A percentile compares a stretch with the other conserved stretches of the same genome.
Conservation (phyloP, 2,888 invertebrate species). For the Mechanitis mazaeus region DNA sequence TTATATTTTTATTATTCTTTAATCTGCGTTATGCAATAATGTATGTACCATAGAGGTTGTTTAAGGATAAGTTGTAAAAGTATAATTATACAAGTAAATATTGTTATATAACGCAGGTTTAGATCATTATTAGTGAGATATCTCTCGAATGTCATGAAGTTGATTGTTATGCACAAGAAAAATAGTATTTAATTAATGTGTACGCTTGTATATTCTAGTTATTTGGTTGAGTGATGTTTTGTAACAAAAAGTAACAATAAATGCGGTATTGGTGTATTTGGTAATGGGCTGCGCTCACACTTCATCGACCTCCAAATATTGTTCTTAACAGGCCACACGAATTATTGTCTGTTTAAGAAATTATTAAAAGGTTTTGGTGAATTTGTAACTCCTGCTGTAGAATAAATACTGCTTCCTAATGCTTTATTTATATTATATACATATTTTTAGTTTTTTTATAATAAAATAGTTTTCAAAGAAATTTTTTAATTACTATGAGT, state of each 20-base stretch:
- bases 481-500: not conserved
- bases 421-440: slow-evolving; percentile 38
- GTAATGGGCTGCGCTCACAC: too few relatives aligned
- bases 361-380: not conserved
- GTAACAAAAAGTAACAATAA: not conserved
- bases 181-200: too few relatives aligned
- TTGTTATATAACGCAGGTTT: too few relatives aligned
- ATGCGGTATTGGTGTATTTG: too few relatives aligned
- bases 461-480: not conserved
- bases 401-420: slow-evolving; percentile 55
- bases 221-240: not conserved
- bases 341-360: not conserved
- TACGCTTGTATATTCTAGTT: too few relatives aligned
- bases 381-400: slow-evolving; percentile 37
- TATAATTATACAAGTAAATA: too few relatives aligned
- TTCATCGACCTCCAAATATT: too few relatives aligned
- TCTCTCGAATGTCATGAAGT: slow-evolving; percentile 1
- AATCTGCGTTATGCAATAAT: too few relatives aligned
- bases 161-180: too few relatives aligned
- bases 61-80: too few relatives aligned
- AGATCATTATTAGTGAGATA: not conserved
- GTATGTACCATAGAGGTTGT: too few relatives aligned
- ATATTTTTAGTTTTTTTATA: not conserved
- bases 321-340: too few relatives aligned
- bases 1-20: slow-evolving; percentile 11